These are phyloP conservation scores for Lasius fuliginosus DNA, from an alignment of 2,888 invertebrate genomes.

Conservation along the genomic window DNA sequence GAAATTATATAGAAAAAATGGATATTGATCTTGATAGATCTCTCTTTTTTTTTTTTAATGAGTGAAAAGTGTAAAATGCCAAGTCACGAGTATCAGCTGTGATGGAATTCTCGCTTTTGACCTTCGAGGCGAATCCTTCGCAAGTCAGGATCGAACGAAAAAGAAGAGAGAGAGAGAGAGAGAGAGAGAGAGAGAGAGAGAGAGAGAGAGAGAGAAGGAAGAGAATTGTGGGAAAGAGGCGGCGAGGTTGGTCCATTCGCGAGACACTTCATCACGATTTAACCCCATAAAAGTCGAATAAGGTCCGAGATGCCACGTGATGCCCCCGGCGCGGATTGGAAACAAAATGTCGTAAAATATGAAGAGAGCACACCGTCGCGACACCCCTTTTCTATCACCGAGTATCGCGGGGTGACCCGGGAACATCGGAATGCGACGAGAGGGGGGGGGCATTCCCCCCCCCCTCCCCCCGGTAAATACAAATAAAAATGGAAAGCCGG, in stretches of 20 bases:
- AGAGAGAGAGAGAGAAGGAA: conserved; percentile 62
- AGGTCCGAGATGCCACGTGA: conserved; percentile 73
- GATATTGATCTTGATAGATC: neutral
- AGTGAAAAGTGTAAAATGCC: neutral
- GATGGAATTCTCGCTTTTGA: neutral
- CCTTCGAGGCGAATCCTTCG: conserved; percentile 25
- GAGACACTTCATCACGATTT: conserved; percentile 79
- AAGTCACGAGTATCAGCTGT: neutral
- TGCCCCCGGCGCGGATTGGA: conserved; percentile 78
- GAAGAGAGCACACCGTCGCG: conserved; percentile 46
- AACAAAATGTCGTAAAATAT: conserved; percentile 84
- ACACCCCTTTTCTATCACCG: conserved; percentile 44
- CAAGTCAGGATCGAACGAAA: conserved; percentile 68
- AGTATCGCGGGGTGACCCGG: conserved; percentile 61
- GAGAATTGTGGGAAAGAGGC: conserved; percentile 61
- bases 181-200: conserved; percentile 67
- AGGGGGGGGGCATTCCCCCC: conserved; percentile 3
- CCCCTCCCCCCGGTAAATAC: conserved; percentile 78
- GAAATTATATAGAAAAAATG: neutral
- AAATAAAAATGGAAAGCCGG: conserved; percentile 86
- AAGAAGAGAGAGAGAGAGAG: conserved; percentile 71
- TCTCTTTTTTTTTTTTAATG: neutral
- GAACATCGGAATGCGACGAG: conserved; percentile 54
- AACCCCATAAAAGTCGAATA: conserved; percentile 80
- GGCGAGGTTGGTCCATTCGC: conserved; percentile 68